These are phyloP conservation scores for Lepidurus arcticus DNA, from an alignment of 1,140 invertebrate genomes.

Conservation along the genomic window DNA sequence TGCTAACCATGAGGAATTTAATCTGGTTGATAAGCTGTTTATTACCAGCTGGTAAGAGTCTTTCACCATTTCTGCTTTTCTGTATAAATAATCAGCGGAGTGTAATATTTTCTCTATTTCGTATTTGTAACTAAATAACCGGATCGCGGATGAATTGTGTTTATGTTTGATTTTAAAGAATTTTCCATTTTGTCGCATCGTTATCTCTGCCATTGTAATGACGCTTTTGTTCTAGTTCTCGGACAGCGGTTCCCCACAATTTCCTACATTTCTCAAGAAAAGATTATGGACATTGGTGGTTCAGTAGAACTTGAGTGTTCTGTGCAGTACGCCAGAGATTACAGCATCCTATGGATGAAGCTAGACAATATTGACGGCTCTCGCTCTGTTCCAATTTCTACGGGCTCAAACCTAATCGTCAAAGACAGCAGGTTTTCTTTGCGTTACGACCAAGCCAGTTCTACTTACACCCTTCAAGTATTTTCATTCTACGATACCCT, in stretches of 20 bases:
- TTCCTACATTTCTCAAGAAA: conserved; percentile 82
- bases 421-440: conserved; percentile 79
- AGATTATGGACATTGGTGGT: conserved; percentile 84
- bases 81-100: neutral
- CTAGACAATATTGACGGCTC: conserved; percentile 53
- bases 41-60: neutral
- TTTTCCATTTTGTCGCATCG: neutral
- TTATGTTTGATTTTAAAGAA: neutral
- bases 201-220: neutral
- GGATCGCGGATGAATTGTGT: neutral
- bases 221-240: conserved; percentile 47
- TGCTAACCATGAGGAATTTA: neutral
- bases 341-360: conserved; percentile 78
- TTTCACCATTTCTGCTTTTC: neutral
- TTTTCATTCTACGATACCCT: conserved; percentile 33
- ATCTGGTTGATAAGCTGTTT: neutral
- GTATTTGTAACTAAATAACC: too few species aligned
- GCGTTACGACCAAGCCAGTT: conserved; percentile 67
- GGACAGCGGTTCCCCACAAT: conserved; percentile 80
- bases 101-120: neutral
- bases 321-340: conserved; percentile 79
- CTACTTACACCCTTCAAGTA: conserved; percentile 74
- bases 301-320: conserved; percentile 81
- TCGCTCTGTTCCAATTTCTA: conserved; percentile 62
- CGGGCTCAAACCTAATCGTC: conserved; percentile 71